phyloP scores from a whole-genome alignment of 2,113 vertebrate species.

The Dolichallabes microphthalmus region DNA sequence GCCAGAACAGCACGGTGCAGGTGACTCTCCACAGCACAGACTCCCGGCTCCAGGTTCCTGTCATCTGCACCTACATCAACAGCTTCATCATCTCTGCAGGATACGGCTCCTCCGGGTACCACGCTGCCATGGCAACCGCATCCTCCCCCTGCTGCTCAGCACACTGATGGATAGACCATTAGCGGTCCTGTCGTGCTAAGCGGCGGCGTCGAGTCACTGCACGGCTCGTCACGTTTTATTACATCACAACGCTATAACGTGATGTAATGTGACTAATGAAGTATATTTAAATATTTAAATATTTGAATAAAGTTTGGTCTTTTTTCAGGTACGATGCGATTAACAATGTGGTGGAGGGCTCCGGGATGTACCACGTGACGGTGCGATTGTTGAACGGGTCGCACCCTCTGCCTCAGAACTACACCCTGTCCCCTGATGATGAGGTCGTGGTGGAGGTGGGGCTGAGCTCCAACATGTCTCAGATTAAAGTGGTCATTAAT shows the following conservation, averaged over 20 bases:
- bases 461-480: constrained; percentile 71
- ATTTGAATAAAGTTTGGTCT: background rate
- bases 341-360: constrained; percentile 72
- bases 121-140: constrained; percentile 31
- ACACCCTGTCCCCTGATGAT: constrained; percentile 75
- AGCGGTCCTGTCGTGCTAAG: background rate
- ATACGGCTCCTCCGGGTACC: constrained; percentile 75
- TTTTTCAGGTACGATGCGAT: constrained; percentile 73
- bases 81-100: constrained; percentile 76
- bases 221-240: background rate
- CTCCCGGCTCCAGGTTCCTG: constrained; percentile 67
- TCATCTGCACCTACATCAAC: constrained; percentile 77
- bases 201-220: background rate
- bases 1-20: constrained; percentile 63
- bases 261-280: too few relatives aligned
- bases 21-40: constrained; percentile 72
- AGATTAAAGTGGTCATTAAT: constrained; percentile 80
- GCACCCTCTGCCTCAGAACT: constrained; percentile 74
- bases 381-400: constrained; percentile 79
- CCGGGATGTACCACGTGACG: constrained; percentile 76
- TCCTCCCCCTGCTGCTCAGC: background rate
- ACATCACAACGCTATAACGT: background rate
- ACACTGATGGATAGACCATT: background rate
- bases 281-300: background rate
- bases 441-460: constrained; percentile 79